A percentile compares a stretch with the other conserved stretches of the same genome.
Conservation (phyloP, 1,140 invertebrate genomes). For the Nymphalis io region DNA sequence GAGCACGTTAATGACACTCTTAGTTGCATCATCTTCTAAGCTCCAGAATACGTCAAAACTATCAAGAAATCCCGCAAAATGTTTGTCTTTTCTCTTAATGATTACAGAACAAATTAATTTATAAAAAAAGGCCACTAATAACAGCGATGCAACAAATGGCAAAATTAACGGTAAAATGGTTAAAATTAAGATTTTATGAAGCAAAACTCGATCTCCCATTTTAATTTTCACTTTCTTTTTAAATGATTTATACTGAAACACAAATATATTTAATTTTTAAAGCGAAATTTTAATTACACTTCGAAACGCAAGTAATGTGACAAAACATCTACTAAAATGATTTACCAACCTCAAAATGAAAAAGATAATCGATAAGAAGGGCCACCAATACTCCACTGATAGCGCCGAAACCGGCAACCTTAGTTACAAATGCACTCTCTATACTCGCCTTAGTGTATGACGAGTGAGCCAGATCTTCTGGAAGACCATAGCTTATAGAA, state of each 20-base stretch:
- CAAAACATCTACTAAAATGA: too few relatives aligned
- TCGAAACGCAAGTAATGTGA: too few relatives aligned
- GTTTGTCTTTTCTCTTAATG: constrained; percentile 55
- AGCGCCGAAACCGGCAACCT: constrained; percentile 24
- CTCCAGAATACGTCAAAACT: constrained; percentile 81
- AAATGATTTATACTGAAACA: constrained; percentile 41
- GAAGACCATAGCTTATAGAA: constrained; percentile 10
- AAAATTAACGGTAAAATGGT: constrained; percentile 46
- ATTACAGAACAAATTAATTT: constrained; percentile 55
- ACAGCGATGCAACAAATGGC: constrained; percentile 47
- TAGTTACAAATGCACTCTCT: constrained; percentile 26
- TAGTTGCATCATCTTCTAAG: constrained; percentile 71
- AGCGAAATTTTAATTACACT: too few relatives aligned
- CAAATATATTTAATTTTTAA: too few relatives aligned
- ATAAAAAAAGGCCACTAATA: constrained; percentile 52
- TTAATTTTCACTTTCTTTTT: constrained; percentile 40
- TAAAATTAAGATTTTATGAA: constrained; percentile 45
- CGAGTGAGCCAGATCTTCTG: constrained; percentile 17
- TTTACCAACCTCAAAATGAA: constrained; percentile 29
- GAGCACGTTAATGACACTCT: constrained; percentile 70
- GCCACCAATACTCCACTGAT: constrained; percentile 25
- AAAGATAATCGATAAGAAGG: constrained; percentile 24
- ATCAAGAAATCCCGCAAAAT: constrained; percentile 72
- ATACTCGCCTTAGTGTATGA: constrained; percentile 17
- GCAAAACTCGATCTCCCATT: constrained; percentile 36